Percentiles rank a stretch among this genome's conserved stretches.
phyloP scores from a whole-genome alignment of 2,797 vertebrate genomes.

The Hybognathus amarus region DNA sequence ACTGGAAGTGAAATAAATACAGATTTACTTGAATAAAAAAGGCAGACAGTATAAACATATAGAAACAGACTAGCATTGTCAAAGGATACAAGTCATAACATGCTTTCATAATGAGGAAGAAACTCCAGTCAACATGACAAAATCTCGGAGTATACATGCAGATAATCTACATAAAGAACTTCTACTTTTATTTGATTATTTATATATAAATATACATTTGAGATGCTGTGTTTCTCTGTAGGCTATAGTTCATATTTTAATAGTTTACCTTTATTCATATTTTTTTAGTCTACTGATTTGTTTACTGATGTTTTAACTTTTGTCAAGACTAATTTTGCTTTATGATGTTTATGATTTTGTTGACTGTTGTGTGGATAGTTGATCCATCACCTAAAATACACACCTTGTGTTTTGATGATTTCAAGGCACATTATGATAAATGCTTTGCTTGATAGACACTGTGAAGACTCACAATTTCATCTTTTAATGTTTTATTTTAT shows the following conservation, averaged over 20 bases:
- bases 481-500: no score
- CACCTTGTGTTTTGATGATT: not conserved
- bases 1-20: not conserved
- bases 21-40: not conserved
- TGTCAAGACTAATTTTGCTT: not conserved
- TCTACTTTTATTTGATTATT: not conserved
- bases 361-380: not conserved
- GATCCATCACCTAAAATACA: not conserved
- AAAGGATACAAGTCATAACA: no score
- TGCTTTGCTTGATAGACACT: no score
- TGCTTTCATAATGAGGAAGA: conserved; percentile 2
- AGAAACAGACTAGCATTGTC: no score
- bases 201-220: not conserved
- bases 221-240: not conserved
- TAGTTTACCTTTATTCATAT: no score
- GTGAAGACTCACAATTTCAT: no score
- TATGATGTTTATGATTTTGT: not conserved
- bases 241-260: not conserved
- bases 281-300: not conserved
- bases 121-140: not conserved
- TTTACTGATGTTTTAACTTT: not conserved
- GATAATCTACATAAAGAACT: not conserved
- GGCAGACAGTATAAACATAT: not conserved
- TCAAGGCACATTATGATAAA: no score
- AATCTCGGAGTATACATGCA: not conserved